Evolutionary conservation across 2,113 vertebrate species (phyloP).

Genomic region (Brachypodius melanocephalos): DNA sequence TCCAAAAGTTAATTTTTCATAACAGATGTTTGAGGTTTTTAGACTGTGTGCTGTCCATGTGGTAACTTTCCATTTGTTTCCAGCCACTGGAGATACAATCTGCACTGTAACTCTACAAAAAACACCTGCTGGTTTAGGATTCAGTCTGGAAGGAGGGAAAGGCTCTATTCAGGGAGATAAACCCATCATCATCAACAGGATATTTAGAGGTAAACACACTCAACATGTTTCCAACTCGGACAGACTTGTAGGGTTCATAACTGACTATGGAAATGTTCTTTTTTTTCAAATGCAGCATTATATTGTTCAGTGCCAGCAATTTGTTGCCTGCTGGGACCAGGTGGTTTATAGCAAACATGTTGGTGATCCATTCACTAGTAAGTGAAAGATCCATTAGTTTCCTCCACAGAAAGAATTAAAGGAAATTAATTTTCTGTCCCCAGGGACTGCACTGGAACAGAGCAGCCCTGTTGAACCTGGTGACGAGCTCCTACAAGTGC

Average conservation of each 20-base stretch:
- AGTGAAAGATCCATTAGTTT: background rate
- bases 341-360: background rate
- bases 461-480: constrained; percentile 78
- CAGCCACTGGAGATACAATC: constrained; percentile 54
- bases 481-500: constrained; percentile 84
- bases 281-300: background rate
- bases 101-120: constrained; percentile 81
- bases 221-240: background rate
- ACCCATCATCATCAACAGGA: constrained; percentile 85
- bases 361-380: background rate
- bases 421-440: background rate
- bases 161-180: constrained; percentile 90
- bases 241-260: background rate
- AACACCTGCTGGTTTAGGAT: constrained; percentile 85
- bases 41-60: background rate
- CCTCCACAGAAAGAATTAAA: background rate
- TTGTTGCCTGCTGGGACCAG: background rate
- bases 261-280: background rate
- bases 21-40: background rate
- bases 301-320: background rate
- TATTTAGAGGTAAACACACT: constrained; percentile 82
- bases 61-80: background rate
- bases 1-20: background rate
- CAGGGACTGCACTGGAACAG: constrained; percentile 80
- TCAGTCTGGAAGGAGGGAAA: constrained; percentile 92